Evolutionary conservation across 2,113 vertebrate genomes (phyloP).

Genomic region (Prunella fulvescens): DNA sequence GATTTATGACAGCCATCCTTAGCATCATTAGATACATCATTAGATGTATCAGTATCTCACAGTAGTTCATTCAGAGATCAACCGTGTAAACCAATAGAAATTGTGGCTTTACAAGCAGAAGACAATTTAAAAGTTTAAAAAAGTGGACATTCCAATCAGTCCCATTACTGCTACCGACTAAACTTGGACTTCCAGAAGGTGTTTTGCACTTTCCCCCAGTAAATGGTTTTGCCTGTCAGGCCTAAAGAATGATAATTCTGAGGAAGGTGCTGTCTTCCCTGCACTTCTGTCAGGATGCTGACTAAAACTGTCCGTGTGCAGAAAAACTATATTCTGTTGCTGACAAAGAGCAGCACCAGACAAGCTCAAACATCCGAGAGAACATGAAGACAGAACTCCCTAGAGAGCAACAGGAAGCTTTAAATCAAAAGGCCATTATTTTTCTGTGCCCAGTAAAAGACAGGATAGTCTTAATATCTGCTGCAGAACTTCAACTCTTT

Average conservation of each 20-base stretch:
- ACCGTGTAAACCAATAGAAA: neutral
- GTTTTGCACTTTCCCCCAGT: neutral
- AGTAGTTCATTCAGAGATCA: neutral
- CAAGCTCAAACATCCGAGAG: neutral
- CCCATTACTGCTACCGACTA: neutral
- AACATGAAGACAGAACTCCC: neutral
- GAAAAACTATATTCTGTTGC: slow-evolving; percentile 9
- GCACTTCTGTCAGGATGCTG: neutral
- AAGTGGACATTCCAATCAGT: neutral
- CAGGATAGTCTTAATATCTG: neutral
- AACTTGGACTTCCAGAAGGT: neutral
- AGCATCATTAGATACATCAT: neutral
- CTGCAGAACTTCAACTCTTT: neutral
- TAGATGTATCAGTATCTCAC: neutral
- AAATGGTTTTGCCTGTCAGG: neutral
- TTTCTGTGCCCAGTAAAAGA: neutral
- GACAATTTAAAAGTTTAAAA: neutral
- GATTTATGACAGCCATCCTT: neutral
- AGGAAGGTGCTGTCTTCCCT: neutral
- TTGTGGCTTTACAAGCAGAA: neutral
- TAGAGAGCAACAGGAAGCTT: slow-evolving; percentile 18
- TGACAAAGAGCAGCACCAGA: neutral
- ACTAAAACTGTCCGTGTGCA: neutral
- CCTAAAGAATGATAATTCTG: neutral
- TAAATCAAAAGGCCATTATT: slow-evolving; percentile 46